A percentile compares a stretch with the other conserved stretches of the same genome.
Evolutionary conservation across 2,797 vertebrate genomes (phyloP).

Genomic region (Margarornis squamiger): DNA sequence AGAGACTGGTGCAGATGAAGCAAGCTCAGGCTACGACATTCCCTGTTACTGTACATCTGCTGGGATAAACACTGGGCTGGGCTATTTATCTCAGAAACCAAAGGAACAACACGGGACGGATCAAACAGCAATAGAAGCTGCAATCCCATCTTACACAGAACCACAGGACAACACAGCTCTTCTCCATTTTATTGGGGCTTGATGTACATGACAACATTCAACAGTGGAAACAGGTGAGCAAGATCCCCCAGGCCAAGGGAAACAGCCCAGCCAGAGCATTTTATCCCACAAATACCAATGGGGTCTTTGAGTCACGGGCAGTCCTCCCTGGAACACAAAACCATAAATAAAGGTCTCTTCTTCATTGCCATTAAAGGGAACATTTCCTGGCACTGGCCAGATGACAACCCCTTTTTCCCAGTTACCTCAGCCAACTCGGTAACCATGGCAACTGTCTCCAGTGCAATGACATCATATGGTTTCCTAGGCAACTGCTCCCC

Average conservation of each 20-base stretch:
- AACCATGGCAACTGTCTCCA: constrained; percentile 63
- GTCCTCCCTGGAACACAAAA: not conserved
- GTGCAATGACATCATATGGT: constrained; percentile 72
- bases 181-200: not conserved
- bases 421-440: constrained; percentile 32
- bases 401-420: constrained; percentile 27
- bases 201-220: not conserved
- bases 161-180: not conserved
- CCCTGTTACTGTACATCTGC: not conserved
- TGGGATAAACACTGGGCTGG: not conserved
- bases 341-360: not conserved
- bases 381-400: not conserved
- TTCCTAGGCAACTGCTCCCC: constrained; percentile 69
- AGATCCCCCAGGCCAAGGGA: not conserved
- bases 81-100: not conserved
- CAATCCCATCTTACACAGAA: not conserved
- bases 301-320: not conserved
- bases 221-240: not conserved
- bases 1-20: not conserved
- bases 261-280: not conserved
- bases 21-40: not conserved
- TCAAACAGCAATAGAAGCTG: not conserved
- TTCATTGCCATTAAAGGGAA: not conserved
- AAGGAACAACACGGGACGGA: not conserved
- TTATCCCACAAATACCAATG: not conserved